Conservation (phyloP, 2,113 vertebrate genomes). For the Ceuthmochares aereus region DNA sequence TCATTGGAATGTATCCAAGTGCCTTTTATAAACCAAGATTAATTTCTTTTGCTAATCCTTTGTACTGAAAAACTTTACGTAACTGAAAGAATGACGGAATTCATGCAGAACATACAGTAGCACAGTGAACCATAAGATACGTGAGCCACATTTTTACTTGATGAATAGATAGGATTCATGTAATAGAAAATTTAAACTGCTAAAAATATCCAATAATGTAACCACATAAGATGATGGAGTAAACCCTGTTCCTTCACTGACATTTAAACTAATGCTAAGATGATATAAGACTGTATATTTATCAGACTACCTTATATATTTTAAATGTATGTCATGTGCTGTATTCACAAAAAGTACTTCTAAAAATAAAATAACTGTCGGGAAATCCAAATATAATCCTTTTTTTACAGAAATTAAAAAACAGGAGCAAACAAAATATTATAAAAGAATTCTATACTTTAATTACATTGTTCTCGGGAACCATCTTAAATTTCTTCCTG, state of each 20-base stretch:
- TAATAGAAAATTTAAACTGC: constrained; percentile 27
- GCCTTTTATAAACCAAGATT: constrained; percentile 10
- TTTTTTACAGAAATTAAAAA: neutral
- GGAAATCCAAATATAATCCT: neutral
- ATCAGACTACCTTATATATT: neutral
- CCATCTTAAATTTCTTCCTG: neutral
- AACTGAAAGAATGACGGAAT: constrained; percentile 29
- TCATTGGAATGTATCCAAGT: neutral
- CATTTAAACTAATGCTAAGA: constrained; percentile 25
- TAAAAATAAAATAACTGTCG: neutral
- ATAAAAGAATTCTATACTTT: neutral
- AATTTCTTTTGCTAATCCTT: constrained; percentile 14
- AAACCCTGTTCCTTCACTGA: constrained; percentile 11
- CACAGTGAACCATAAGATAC: neutral
- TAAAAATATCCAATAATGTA: constrained; percentile 42
- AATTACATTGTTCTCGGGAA: neutral
- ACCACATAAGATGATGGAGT: constrained; percentile 14
- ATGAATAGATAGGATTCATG: constrained; percentile 39
- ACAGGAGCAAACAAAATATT: neutral
- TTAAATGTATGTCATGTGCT: neutral
- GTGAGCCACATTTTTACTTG: constrained; percentile 26
- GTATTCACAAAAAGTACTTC: neutral
- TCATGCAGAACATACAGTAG: constrained; percentile 18
- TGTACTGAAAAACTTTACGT: constrained; percentile 4
- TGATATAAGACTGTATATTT: neutral